A percentile compares a stretch with the other conserved stretches of the same genome.
phyloP scores from a whole-genome alignment of 2,888 invertebrate species.

The Diplolepis rosae region DNA sequence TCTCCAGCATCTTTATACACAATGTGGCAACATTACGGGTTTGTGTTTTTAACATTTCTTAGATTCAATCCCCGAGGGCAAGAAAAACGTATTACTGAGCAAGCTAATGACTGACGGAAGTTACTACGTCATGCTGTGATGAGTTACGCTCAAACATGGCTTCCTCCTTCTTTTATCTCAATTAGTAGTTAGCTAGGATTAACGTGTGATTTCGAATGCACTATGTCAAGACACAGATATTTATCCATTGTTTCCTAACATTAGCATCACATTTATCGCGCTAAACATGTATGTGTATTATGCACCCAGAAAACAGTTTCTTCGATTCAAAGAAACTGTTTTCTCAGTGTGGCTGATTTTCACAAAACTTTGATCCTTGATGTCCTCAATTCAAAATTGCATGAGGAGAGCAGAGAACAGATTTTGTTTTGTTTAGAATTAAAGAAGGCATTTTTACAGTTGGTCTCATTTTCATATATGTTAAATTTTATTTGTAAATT shows the following conservation, averaged over 20 bases:
- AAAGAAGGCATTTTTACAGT: no score
- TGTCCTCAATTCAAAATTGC: no score
- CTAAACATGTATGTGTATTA: no score
- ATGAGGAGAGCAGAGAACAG: no score
- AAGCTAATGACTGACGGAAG: constrained; percentile 23
- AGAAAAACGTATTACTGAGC: not conserved
- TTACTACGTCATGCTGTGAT: constrained; percentile 1
- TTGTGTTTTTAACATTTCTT: not conserved
- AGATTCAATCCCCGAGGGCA: not conserved
- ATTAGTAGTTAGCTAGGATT: not conserved
- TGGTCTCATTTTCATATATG: no score
- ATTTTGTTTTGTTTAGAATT: no score
- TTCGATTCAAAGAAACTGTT: no score
- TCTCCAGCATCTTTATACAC: constrained; percentile 1
- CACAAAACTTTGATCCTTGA: no score
- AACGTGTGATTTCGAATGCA: not conserved
- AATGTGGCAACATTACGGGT: constrained; percentile 4
- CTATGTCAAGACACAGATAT: not conserved
- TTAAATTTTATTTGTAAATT: no score
- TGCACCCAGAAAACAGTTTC: no score
- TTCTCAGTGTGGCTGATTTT: no score
- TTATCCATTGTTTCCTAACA: not conserved
- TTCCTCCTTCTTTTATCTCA: not conserved
- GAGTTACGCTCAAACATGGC: not conserved
- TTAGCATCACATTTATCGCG: no score